Evolutionary conservation across 2,797 vertebrate genomes (phyloP), one percentile per base, ranked within the genome.

Genomic region (Melanotaenia maccullochi): DNA sequence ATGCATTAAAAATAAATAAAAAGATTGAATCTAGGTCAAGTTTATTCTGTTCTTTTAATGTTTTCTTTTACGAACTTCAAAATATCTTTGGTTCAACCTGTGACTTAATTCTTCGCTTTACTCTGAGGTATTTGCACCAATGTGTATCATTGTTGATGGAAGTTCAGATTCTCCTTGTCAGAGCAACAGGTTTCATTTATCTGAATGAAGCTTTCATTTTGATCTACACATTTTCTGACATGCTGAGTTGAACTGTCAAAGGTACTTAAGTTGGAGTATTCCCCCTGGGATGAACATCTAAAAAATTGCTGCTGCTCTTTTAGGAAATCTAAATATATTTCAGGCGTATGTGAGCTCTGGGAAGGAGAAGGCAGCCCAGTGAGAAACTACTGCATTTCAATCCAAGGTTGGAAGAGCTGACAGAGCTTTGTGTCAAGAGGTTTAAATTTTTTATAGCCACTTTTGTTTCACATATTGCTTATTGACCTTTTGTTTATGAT

Each of bases 251-350:
- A 76, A 79, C 75, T 85, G 84, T 83, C 82, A 75, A 33, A 38
- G 75, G 18, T 59, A 68, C 68, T 87, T 75, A 79, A 32, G 75
- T 62, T 73, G 75, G 1, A 9, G 28, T 28, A 30, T 32, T 57
- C 33, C 55, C 68, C 40, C 30, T 67, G 54, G 52, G 67, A 63
- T 74, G 38, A 61, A 76, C 66, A 67, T 80, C 42, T n/a, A 28
- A 32, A 71, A 73, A 82, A 65, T 35, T 73, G 44, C 68, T 68
- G 69, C 81, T 84, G 75, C 82, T 87, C 74, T 78, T 83, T 73
- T 75, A 73, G 8, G 60, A 20, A 47, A 44, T 79, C 71, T 84
- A 83, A 78, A 84, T 86, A 77, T 76, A 76, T 56, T 64, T 59
- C 60, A 60, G 71, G 42, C 51, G 40, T 35, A 35, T 75, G 71